A percentile compares a stretch with the other conserved stretches of the same genome.
Evolutionary conservation across 2,888 invertebrate genomes (phyloP).

Genomic region (Leptogaster cylindrica): DNA sequence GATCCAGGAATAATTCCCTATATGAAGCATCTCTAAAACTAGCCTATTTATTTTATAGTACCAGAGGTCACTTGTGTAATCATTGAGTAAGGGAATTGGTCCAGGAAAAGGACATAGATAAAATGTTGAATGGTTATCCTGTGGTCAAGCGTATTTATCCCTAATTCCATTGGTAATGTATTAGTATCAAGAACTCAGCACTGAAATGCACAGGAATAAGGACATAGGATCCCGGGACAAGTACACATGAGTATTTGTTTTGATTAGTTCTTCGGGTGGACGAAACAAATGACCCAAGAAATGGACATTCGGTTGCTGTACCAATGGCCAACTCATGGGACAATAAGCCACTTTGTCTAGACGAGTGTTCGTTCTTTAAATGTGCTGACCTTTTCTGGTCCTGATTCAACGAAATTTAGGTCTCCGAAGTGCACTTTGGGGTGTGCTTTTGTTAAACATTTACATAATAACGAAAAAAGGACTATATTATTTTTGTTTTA

Average conservation of each 20-base stretch:
- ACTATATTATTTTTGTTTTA: too few species aligned
- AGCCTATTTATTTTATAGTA: too few species aligned
- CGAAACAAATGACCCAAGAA: conserved; percentile 5
- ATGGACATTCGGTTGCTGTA: neutral
- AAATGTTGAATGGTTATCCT: neutral
- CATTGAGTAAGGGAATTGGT: neutral
- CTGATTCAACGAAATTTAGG: neutral
- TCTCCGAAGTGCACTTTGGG: neutral
- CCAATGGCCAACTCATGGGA: neutral
- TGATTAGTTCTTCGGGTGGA: neutral
- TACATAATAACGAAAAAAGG: neutral
- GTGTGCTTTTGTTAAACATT: neutral
- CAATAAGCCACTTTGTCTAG: conserved; percentile 6
- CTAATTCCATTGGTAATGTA: neutral
- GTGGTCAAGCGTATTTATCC: neutral
- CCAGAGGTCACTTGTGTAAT: too few species aligned
- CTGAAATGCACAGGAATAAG: too few species aligned
- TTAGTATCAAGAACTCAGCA: neutral
- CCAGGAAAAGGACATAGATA: neutral
- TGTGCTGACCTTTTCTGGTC: neutral
- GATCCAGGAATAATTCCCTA: too few species aligned
- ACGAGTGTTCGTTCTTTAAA: neutral
- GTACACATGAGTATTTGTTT: conserved; percentile 7
- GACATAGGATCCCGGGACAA: neutral
- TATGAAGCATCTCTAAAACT: too few species aligned